Percentiles rank a stretch among this genome's conserved stretches.
Conservation (phyloP, 1,140 invertebrate species). For the Neodiprion pinetum region DNA sequence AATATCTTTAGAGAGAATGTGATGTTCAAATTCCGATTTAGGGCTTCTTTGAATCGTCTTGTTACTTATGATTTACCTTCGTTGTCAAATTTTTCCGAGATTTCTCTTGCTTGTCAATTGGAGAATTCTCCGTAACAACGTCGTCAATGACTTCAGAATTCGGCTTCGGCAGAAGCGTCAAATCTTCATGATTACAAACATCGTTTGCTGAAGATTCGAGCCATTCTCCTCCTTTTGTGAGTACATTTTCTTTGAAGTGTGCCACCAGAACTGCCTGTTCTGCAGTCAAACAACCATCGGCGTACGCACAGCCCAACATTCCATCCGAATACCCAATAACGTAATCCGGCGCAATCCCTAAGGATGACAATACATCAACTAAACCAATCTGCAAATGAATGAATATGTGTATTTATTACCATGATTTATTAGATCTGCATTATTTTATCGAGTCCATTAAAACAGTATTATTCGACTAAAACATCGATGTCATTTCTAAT, state of each 20-base stretch:
- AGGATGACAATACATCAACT: constrained; percentile 70
- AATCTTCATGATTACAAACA: constrained; percentile 69
- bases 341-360: constrained; percentile 75
- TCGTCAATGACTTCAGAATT: constrained; percentile 75
- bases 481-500: background rate
- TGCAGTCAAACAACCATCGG: constrained; percentile 80
- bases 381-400: constrained; percentile 68
- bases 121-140: constrained; percentile 73
- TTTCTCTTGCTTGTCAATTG: constrained; percentile 73
- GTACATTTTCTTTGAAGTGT: constrained; percentile 85
- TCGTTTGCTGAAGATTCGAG: constrained; percentile 86
- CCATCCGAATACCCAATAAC: constrained; percentile 84
- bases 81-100: constrained; percentile 52
- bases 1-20: background rate
- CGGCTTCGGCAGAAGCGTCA: constrained; percentile 59
- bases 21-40: background rate
- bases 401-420: background rate
- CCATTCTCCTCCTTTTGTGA: constrained; percentile 78
- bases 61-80: constrained; percentile 48
- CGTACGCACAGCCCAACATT: constrained; percentile 83
- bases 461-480: too few species aligned
- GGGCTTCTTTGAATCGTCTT: background rate
- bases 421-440: background rate
- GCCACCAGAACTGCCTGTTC: constrained; percentile 81
- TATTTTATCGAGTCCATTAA: too few species aligned